Base-by-base conservation (phyloP, 2,113 vertebrate genomes). In the Progne subis region DNA sequence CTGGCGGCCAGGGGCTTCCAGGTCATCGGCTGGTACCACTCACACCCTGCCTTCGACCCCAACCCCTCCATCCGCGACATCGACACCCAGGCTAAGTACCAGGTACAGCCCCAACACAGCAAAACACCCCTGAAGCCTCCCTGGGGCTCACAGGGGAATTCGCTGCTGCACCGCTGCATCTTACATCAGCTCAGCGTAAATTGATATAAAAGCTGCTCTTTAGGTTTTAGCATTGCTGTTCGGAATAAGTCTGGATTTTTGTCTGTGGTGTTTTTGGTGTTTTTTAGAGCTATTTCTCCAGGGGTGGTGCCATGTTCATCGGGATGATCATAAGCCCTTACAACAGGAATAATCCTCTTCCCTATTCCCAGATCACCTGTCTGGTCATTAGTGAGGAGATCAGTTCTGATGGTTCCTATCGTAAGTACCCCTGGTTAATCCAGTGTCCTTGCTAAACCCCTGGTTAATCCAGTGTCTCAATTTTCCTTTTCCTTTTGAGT, bases 241-340 rank as follows among this genome's bases (percentile, higher is more conserved):
- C 15, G 44, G 43, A 47, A 8, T 39, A 28, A 75, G 12, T 5
- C 4, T 25, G 15, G 24, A 63, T 67, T 68, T 39, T 43, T 59
- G 3, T 61, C 2, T 47, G 16, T 74, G 9, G 4, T 57, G 43
- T 84, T 79, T 78, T 82, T 75, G 34, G 47, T 31, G 63, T 44
- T 23, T 91, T 96, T n/a, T 86, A 99, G 99, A 99, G 98, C 96
- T 99, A 99, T 87, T 99, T 99, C 97, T 99, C 99, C 82, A 98
- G 99, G 46, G 99, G 99, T 10, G 99, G 99, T 67, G 99, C 99
- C 82, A 99, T 99, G 47, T 99, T 99, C 94, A 98, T 99, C 34
- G 99, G 99, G 46, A 99, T 99, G 98, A 99, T 99, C n/a, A 96
- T 99, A 93, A 99, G 99, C 91, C 99, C 99, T 9, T 99, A 99